These are phyloP conservation scores for Halichoeres trimaculatus DNA, from an alignment of 2,113 vertebrate species.

Conservation along the genomic window DNA sequence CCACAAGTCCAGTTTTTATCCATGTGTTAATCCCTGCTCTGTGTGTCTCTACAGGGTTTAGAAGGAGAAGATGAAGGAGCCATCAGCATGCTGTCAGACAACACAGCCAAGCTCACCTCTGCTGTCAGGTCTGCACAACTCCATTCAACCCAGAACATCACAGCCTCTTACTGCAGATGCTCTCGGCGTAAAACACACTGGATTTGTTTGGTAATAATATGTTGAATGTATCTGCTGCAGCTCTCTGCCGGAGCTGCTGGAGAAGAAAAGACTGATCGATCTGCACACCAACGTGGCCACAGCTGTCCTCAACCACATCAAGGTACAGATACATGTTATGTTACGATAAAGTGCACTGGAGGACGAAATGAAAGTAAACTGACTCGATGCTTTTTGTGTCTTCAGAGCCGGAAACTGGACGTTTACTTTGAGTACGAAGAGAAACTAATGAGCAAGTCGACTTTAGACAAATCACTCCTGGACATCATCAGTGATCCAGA, in stretches of 20 bases:
- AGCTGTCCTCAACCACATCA: slow-evolving; percentile 97
- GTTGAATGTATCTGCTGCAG: slow-evolving; percentile 69
- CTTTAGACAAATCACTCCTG: slow-evolving; percentile 95
- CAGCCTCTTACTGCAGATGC: no score
- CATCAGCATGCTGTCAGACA: slow-evolving; percentile 99
- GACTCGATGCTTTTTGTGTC: slow-evolving; percentile 35
- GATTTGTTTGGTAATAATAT: no score
- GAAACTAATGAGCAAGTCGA: slow-evolving; percentile 98
- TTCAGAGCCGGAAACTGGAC: slow-evolving; percentile 94
- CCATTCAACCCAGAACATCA: no score
- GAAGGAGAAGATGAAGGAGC: slow-evolving; percentile 98
- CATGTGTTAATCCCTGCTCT: no score
- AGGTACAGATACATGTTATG: slow-evolving; percentile 82
- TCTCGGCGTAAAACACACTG: no score
- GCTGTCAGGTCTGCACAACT: slow-evolving; percentile 87
- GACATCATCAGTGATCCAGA: slow-evolving; percentile 98
- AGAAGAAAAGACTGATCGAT: slow-evolving; percentile 98
- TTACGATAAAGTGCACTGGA: no score
- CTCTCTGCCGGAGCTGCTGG: slow-evolving; percentile 96
- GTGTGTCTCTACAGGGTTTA: slow-evolving; percentile 85
- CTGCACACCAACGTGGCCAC: slow-evolving; percentile 98
- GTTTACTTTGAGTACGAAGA: slow-evolving; percentile 99
- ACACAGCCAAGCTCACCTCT: slow-evolving; percentile 97
- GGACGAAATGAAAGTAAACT: no score
- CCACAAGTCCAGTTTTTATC: background rate